Conservation (phyloP, 2,113 vertebrate species). For the Planiliza haematocheilus region DNA sequence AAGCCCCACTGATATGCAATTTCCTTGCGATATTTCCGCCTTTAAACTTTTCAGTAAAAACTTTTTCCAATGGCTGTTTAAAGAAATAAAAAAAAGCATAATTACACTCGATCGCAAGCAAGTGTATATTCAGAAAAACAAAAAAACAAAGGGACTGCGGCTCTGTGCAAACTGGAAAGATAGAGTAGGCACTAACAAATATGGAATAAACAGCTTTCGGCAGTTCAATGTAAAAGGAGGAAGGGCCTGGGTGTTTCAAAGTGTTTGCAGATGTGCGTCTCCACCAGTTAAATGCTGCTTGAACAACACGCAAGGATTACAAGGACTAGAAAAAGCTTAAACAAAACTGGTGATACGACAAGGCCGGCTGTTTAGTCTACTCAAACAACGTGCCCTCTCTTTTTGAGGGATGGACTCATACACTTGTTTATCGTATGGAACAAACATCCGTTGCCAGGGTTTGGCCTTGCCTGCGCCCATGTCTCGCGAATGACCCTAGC, state of each 20-base stretch:
- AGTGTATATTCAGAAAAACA: background rate
- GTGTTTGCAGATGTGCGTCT: constrained; percentile 92
- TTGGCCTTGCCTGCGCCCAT: constrained; percentile 64
- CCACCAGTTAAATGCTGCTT: constrained; percentile 77
- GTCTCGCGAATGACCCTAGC: constrained; percentile 78
- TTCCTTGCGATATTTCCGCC: background rate
- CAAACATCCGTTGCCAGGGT: constrained; percentile 82
- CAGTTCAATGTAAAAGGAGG: constrained; percentile 45
- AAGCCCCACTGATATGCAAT: constrained; percentile 53
- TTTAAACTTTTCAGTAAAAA: constrained; percentile 5
- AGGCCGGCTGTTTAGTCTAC: constrained; percentile 75
- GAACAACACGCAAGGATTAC: constrained; percentile 82
- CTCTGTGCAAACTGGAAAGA: constrained; percentile 31
- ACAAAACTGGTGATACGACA: constrained; percentile 69
- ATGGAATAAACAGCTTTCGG: constrained; percentile 59
- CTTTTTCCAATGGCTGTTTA: background rate
- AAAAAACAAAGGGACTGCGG: background rate
- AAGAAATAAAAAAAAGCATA: background rate
- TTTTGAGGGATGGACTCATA: constrained; percentile 63
- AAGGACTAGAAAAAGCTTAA: constrained; percentile 73
- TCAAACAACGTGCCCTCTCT: constrained; percentile 70
- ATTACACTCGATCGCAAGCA: background rate
- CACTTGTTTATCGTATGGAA: constrained; percentile 76
- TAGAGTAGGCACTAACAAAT: constrained; percentile 29
- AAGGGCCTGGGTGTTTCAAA: constrained; percentile 69